phyloP scores from a whole-genome alignment of 2,888 invertebrate genomes.

The Orthonychiurus folsomi region DNA sequence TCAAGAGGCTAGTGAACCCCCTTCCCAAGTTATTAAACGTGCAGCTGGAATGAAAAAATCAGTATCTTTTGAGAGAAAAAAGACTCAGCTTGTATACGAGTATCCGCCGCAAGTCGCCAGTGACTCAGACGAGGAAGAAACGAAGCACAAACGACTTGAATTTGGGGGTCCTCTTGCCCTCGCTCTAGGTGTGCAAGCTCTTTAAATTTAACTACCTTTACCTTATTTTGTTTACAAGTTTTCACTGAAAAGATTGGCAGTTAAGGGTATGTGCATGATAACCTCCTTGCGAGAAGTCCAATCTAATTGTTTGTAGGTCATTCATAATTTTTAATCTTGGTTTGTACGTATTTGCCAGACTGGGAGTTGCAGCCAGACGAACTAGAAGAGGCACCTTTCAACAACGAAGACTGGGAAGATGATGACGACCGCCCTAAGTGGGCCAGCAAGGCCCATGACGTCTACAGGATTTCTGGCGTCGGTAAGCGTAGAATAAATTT shows the following conservation, averaged over 20 bases:
- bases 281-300: no score
- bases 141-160: conserved; percentile 6
- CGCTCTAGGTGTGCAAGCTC: conserved; percentile 14
- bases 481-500: no score
- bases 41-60: conserved; percentile 33
- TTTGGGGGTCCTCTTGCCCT: conserved; percentile 10
- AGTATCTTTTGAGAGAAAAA: conserved; percentile 38
- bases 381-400: conserved; percentile 26
- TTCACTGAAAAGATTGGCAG: background rate
- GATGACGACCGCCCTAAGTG: conserved; percentile 21
- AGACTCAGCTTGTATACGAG: conserved; percentile 34
- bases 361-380: conserved; percentile 40
- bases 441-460: conserved; percentile 32
- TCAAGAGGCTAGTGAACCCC: background rate
- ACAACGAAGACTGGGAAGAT: conserved; percentile 33
- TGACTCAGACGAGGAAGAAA: conserved; percentile 36
- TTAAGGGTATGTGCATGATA: no score
- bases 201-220: background rate
- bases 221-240: background rate
- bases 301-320: no score
- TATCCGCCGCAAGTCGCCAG: conserved; percentile 32
- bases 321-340: no score
- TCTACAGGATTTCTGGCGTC: conserved; percentile 38
- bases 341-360: no score
- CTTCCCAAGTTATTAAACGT: background rate